phyloP scores from a whole-genome alignment of 2,113 vertebrate species.

The Takifugu flavidus region DNA sequence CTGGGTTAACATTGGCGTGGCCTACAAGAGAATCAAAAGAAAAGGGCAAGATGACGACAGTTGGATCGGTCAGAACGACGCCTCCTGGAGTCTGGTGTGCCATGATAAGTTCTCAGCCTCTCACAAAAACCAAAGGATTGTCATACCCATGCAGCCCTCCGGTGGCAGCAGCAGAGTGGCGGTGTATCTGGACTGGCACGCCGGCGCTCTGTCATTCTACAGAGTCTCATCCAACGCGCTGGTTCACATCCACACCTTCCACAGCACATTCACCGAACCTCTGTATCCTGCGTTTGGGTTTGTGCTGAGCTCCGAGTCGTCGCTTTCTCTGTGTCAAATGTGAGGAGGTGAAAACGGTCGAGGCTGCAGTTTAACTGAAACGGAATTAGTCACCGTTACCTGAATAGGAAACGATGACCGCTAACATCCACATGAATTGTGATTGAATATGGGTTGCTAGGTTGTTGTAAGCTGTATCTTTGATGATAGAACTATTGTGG shows the following conservation, averaged over 20 bases:
- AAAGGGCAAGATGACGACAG: neutral
- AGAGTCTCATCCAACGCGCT: neutral
- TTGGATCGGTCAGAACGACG: conserved; percentile 25
- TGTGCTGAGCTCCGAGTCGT: neutral
- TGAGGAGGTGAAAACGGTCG: neutral
- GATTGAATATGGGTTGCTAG: too few species aligned
- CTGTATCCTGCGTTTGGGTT: conserved; percentile 43
- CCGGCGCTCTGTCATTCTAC: conserved; percentile 37
- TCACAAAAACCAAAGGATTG: fast-evolving
- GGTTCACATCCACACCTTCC: conserved; percentile 22
- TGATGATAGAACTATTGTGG: too few species aligned
- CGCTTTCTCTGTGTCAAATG: conserved; percentile 15
- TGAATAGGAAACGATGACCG: too few species aligned
- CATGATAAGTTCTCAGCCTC: neutral
- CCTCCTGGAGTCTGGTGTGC: conserved; percentile 41
- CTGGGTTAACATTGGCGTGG: neutral
- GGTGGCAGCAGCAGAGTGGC: conserved; percentile 1
- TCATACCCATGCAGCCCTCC: fast-evolving
- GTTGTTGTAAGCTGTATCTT: too few species aligned
- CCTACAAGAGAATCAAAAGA: conserved; percentile 12
- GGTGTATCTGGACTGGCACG: conserved; percentile 37
- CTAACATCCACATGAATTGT: too few species aligned
- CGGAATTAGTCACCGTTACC: too few species aligned
- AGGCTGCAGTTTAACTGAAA: too few species aligned
- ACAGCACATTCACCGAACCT: conserved; percentile 28